Evolutionary conservation across 1,140 invertebrate species (phyloP).

Genomic region (Zaprionus tsacasi): DNA sequence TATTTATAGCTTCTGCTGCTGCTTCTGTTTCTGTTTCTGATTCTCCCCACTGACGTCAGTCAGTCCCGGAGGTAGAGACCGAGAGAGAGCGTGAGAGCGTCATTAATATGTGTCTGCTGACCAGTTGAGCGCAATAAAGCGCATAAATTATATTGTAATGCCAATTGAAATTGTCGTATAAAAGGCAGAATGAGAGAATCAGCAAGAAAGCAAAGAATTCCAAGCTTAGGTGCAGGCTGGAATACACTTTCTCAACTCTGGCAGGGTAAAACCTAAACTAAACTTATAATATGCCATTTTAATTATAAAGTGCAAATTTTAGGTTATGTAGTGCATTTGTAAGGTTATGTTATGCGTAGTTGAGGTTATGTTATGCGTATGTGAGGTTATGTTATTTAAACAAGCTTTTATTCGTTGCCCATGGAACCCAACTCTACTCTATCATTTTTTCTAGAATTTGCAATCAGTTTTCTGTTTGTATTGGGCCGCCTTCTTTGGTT

Average conservation of each 20-base stretch:
- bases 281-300: background rate
- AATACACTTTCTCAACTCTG: slow-evolving; percentile 38
- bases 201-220: slow-evolving; percentile 5
- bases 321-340: background rate
- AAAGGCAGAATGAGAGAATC: slow-evolving; percentile 41
- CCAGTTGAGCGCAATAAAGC: slow-evolving; percentile 54
- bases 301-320: background rate
- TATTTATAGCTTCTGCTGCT: slow-evolving; percentile 72
- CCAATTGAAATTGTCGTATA: slow-evolving; percentile 67
- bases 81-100: slow-evolving; percentile 49
- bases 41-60: slow-evolving; percentile 30
- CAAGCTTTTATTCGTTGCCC: background rate
- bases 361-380: background rate
- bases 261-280: background rate
- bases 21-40: background rate
- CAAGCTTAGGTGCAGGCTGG: background rate
- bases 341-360: background rate
- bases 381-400: background rate
- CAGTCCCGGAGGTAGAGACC: background rate
- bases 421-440: background rate
- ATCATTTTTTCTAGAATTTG: slow-evolving; percentile 42
- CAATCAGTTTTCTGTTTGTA: slow-evolving; percentile 31
- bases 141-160: slow-evolving; percentile 80
- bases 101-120: slow-evolving; percentile 66
- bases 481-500: slow-evolving; percentile 62